Evolutionary conservation across 2,113 vertebrate genomes (phyloP).

Genomic region (Cyanoramphus novaezelandiae): DNA sequence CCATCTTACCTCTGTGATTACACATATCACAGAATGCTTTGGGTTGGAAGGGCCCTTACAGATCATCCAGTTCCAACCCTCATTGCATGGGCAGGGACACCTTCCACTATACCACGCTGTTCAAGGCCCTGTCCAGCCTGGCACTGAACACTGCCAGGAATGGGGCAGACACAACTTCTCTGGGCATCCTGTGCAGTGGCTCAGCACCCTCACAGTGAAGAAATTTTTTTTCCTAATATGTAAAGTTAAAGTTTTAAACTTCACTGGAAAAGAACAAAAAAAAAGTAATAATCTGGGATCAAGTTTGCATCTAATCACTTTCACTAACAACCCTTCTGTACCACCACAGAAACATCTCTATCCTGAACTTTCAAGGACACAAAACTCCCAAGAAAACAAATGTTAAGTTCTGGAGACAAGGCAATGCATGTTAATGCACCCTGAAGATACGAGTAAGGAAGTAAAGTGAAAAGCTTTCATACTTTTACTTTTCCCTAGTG

Average conservation of each 20-base stretch:
- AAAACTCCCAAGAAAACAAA: background rate
- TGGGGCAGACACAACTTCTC: background rate
- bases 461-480: background rate
- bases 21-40: background rate
- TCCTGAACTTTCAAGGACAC: background rate
- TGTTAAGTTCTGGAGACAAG: rapidly evolving
- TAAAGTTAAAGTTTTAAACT: background rate
- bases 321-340: background rate
- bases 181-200: background rate
- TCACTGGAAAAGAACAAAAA: background rate
- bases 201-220: background rate
- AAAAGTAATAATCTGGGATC: background rate
- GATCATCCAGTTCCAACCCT: background rate
- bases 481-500: background rate
- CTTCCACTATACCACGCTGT: background rate
- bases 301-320: background rate
- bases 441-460: rapidly evolving
- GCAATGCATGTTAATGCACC: rapidly evolving
- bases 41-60: background rate
- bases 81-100: background rate
- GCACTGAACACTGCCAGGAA: background rate
- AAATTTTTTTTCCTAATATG: background rate
- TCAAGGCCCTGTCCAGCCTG: background rate
- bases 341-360: background rate
- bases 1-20: background rate